Evolutionary conservation across 35 echinoderm and acorn worm species (phyloP).

Genomic region (Ptychodera flava): DNA sequence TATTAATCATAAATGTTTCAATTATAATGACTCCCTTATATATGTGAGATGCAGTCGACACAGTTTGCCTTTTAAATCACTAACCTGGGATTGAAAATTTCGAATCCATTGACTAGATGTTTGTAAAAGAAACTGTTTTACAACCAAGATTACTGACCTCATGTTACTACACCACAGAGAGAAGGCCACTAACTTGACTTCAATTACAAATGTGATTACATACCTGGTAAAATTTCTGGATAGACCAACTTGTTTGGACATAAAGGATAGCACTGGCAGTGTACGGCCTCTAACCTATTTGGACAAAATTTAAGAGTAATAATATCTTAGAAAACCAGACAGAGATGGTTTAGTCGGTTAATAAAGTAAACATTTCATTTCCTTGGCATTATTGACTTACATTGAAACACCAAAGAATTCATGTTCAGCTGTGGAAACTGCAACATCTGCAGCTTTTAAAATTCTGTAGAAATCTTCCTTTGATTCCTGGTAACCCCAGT

Average conservation of each 20-base stretch:
- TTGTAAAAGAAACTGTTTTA: too few species aligned
- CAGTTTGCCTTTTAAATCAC: too few species aligned
- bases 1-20: too few species aligned
- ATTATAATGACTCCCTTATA: background rate
- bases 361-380: too few species aligned
- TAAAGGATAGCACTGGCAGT: conserved; percentile 50
- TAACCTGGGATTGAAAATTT: too few species aligned
- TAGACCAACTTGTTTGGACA: conserved; percentile 47
- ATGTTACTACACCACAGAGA: background rate
- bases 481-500: conserved; percentile 71
- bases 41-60: background rate
- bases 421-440: conserved; percentile 83
- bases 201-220: background rate
- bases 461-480: conserved; percentile 63
- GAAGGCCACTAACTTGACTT: background rate
- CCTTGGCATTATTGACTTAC: too few species aligned
- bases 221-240: conserved; percentile 69
- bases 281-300: conserved; percentile 54
- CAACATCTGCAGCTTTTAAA: conserved; percentile 65
- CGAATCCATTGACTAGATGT: too few species aligned
- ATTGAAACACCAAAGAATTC: conserved; percentile 94
- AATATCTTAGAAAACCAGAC: too few species aligned
- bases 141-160: background rate
- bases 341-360: too few species aligned
- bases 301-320: too few species aligned